A percentile compares a stretch with the other conserved stretches of the same genome.
These are phyloP conservation scores for Brienomyrus brachyistius DNA, from an alignment of 2,113 vertebrate genomes.

Conservation along the genomic window DNA sequence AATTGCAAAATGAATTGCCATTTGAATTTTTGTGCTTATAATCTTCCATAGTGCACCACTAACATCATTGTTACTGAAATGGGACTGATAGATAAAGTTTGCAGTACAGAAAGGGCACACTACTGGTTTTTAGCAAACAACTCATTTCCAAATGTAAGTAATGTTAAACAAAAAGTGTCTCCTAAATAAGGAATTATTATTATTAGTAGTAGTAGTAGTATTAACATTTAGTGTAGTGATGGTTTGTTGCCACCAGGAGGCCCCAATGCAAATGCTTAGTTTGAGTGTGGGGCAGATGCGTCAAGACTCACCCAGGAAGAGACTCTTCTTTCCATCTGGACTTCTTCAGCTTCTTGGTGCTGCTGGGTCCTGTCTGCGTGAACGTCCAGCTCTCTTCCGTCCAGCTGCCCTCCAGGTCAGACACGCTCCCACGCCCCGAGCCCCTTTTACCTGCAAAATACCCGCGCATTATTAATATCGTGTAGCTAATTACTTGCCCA, in stretches of 20 bases:
- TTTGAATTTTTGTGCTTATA: too few relatives aligned
- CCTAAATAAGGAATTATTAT: not conserved
- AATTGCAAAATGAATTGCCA: too few relatives aligned
- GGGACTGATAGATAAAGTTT: not conserved
- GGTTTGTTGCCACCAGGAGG: not conserved
- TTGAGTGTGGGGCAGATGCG: not conserved
- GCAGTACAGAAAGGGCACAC: not conserved
- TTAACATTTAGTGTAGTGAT: not conserved
- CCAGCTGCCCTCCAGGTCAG: conserved; percentile 90
- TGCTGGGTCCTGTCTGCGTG: conserved; percentile 70
- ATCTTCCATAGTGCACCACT: too few relatives aligned
- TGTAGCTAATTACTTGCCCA: not conserved
- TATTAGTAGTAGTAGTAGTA: too few relatives aligned
- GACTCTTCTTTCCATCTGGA: conserved; percentile 88
- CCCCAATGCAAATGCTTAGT: not conserved
- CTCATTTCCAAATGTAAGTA: not conserved
- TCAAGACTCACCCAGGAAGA: conserved; percentile 66
- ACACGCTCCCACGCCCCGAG: conserved; percentile 78
- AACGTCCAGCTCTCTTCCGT: conserved; percentile 85
- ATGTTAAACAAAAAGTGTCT: not conserved
- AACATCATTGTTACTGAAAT: not conserved
- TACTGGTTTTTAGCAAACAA: not conserved
- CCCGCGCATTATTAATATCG: not conserved
- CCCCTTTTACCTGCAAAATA: conserved; percentile 80
- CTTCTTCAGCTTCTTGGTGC: conserved; percentile 91